phyloP scores from a whole-genome alignment of 2,888 invertebrate genomes.

The Sepiola atlantica region DNA sequence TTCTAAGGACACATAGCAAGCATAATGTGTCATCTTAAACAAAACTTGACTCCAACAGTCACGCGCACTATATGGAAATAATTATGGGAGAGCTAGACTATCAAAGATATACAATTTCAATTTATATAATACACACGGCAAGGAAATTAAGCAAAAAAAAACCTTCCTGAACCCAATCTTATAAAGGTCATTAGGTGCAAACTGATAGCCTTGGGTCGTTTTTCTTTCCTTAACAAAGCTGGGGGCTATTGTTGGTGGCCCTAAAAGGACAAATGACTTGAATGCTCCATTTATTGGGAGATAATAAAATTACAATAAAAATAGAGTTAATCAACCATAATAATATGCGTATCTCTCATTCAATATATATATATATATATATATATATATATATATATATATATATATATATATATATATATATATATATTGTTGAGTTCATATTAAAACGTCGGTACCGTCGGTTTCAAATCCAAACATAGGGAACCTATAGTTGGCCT shows the following conservation, averaged over 20 bases:
- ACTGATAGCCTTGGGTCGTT: background rate
- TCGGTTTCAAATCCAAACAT: no score
- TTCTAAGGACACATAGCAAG: background rate
- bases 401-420: no score
- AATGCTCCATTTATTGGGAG: background rate
- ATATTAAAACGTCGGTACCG: no score
- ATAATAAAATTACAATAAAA: no score
- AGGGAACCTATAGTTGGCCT: no score
- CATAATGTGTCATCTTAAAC: background rate
- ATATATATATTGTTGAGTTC: no score
- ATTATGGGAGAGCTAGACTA: background rate
- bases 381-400: no score
- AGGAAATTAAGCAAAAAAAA: background rate
- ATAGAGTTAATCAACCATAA: no score
- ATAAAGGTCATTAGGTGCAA: background rate
- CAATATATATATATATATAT: no score
- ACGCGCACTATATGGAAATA: background rate
- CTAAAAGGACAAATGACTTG: background rate
- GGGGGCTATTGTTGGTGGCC: background rate
- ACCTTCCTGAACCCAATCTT: no score
- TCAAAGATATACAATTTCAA: conserved; percentile 32
- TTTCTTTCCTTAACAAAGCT: background rate
- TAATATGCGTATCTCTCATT: no score
- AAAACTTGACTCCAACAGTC: background rate
- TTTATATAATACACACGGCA: background rate